Conservation (phyloP, 2,888 invertebrate species). For the Drosophila maculinotata region DNA sequence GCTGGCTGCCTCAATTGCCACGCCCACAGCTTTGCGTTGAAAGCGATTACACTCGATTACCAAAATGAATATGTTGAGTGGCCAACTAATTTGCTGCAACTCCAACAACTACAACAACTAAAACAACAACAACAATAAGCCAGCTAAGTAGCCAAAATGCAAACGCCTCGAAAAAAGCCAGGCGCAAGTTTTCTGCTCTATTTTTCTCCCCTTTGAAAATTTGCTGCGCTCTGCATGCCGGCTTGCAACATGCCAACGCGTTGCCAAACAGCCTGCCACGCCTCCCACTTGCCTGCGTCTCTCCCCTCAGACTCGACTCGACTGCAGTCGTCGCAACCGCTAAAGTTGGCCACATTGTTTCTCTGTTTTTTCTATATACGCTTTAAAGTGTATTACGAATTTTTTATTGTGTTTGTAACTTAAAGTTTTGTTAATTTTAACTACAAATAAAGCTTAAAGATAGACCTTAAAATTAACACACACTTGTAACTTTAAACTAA, state of each 20-base stretch:
- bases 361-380: slow-evolving; percentile 9
- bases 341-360: slow-evolving; percentile 44
- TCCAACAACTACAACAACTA: slow-evolving; percentile 20
- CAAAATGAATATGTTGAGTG: slow-evolving; percentile 68
- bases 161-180: slow-evolving; percentile 37
- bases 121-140: slow-evolving; percentile 7
- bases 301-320: not conserved
- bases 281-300: slow-evolving; percentile 20
- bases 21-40: slow-evolving; percentile 41
- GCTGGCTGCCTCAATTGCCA: slow-evolving; percentile 32
- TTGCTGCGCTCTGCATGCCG: slow-evolving; percentile 24
- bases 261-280: slow-evolving; percentile 54
- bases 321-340: slow-evolving; percentile 21
- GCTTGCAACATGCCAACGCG: slow-evolving; percentile 55
- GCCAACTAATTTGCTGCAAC: slow-evolving; percentile 58
- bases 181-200: slow-evolving; percentile 35
- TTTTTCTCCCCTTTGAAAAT: slow-evolving; percentile 16
- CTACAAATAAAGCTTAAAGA: too few species aligned
- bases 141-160: slow-evolving; percentile 47
- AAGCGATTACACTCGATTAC: slow-evolving; percentile 67
- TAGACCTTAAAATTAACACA: too few species aligned
- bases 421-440: not conserved
- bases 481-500: too few species aligned
- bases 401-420: not conserved
- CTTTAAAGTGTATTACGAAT: not conserved